Evolutionary conservation across 2,888 invertebrate species (phyloP), one percentile per base, ranked within the genome.

Genomic region (Lasiommata megera): DNA sequence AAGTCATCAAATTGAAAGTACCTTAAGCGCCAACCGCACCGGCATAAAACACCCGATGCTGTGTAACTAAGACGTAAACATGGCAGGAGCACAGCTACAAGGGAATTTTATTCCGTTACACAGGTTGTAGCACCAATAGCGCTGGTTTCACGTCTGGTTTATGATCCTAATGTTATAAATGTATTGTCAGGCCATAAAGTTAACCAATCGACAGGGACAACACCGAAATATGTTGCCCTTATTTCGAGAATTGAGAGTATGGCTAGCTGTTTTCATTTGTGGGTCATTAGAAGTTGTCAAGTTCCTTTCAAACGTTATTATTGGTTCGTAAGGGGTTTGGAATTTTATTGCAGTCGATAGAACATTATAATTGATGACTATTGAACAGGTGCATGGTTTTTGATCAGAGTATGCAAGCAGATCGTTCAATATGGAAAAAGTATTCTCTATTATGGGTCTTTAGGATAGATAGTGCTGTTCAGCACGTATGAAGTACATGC

Each of bases 91-190:
- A 82, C 67, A 72, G 75, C 68, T 74, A 72, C 65, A 64, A 61
- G 71, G 77, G 74, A 76, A 77, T 82, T 79, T 80, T 74, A 79
- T 80, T 76, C 82, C 79, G 82, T 80, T 83, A 79, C 71, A 65
- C 71, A 65, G 70, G 75, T 68, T 76, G 80, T 80, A 76, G 60
- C 60, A 52, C 61, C 69, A 60, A 57, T 62, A 56, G 67, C 57
- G 53, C 56, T 61, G 56, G 62, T 64, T 56, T 59, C 66, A 60
- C 60, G 60, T 61, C 62, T 63, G 58, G 44, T 61, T 67, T 64
- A 61, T 40, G 47, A 53, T 38, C 50, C 17, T 18, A 37, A 47
- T 58, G 41, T 61, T 56, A 61, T 61, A 43, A 61, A 63, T 63
- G 54, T 47, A 37, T 36, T 53, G 52, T 55, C 16, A 23, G 31